These are phyloP conservation scores for Spinibarbus caldwelli DNA, from an alignment of 2,797 vertebrate genomes.

Conservation along the genomic window DNA sequence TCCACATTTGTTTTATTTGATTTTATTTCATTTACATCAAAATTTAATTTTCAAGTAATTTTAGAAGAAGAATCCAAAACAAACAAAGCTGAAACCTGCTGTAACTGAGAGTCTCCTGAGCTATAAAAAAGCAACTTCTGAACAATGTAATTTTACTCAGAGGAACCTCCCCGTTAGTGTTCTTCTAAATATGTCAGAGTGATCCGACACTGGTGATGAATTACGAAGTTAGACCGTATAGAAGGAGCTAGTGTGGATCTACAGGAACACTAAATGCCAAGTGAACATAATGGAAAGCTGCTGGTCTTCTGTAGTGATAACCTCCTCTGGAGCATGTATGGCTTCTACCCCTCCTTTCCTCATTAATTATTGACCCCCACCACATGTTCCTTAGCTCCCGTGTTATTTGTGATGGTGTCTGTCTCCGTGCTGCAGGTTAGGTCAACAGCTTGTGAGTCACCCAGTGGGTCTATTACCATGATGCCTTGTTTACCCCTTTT, in stretches of 20 bases:
- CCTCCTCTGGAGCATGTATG: constrained; percentile 44
- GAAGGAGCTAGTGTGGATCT: constrained; percentile 16
- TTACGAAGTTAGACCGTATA: constrained; percentile 20
- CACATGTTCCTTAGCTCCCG: constrained; percentile 40
- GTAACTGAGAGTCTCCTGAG: background rate
- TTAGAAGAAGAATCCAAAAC: background rate
- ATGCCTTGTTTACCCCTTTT: constrained; percentile 28
- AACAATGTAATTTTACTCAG: constrained; percentile 2
- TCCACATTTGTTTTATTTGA: background rate
- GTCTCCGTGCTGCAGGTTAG: constrained; percentile 42
- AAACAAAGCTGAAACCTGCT: background rate
- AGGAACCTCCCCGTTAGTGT: background rate
- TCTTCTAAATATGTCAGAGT: background rate
- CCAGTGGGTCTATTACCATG: constrained; percentile 33
- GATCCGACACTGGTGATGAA: constrained; percentile 9
- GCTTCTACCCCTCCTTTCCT: constrained; percentile 25
- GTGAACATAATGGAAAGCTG: constrained; percentile 33
- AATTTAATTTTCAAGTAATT: background rate
- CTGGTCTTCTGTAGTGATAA: constrained; percentile 28
- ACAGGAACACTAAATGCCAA: constrained; percentile 35
- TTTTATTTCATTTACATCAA: background rate
- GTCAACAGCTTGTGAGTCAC: constrained; percentile 42
- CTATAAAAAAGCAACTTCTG: background rate
- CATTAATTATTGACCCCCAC: constrained; percentile 54
- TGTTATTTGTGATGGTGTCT: constrained; percentile 29